Evolutionary conservation across 2,888 invertebrate genomes (phyloP).

Genomic region (Myathropa florea): DNA sequence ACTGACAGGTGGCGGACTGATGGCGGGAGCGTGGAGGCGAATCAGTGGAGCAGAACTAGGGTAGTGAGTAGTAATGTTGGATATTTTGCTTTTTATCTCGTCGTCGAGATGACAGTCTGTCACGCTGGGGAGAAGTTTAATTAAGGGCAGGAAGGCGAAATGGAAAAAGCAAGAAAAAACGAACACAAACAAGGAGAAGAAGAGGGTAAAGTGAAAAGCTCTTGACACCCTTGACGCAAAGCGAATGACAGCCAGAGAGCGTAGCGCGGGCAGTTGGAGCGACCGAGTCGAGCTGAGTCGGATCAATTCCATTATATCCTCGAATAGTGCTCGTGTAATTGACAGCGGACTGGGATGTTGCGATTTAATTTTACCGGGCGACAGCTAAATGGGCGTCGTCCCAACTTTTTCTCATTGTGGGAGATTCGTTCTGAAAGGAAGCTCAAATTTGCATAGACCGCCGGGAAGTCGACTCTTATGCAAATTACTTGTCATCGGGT

Average conservation of each 20-base stretch:
- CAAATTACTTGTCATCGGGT: background rate
- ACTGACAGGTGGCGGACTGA: constrained; percentile 33
- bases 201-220: constrained; percentile 9
- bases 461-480: background rate
- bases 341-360: constrained; percentile 44
- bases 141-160: constrained; percentile 44
- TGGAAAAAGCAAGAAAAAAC: constrained; percentile 1
- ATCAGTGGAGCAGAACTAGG: constrained; percentile 12
- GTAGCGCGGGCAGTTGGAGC: background rate
- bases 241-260: background rate
- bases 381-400: constrained; percentile 31
- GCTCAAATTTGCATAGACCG: background rate
- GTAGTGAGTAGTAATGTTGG: constrained; percentile 28
- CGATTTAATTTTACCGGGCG: constrained; percentile 49
- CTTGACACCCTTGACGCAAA: constrained; percentile 29
- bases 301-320: constrained; percentile 62
- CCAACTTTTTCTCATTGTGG: background rate
- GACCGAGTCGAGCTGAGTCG: constrained; percentile 4
- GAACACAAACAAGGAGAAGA: background rate
- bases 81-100: constrained; percentile 6
- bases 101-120: constrained; percentile 57
- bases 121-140: constrained; percentile 63
- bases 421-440: background rate
- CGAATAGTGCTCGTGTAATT: constrained; percentile 52
- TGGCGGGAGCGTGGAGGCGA: background rate